These are phyloP conservation scores for Takifugu ocellatus DNA, from an alignment of 2,797 vertebrate species.

Conservation along the genomic window DNA sequence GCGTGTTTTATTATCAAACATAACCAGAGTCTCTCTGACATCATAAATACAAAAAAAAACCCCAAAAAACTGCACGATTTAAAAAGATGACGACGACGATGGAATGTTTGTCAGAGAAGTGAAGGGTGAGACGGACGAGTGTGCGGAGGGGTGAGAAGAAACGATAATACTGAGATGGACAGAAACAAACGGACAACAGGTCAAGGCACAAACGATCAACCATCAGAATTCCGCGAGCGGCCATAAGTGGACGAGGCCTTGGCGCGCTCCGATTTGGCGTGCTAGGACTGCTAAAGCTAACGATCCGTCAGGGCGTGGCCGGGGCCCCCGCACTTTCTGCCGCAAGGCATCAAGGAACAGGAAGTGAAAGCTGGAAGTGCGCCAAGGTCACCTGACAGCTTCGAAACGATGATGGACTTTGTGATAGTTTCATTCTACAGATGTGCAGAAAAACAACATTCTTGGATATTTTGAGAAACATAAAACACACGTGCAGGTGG, in stretches of 20 bases:
- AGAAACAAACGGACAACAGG: not conserved
- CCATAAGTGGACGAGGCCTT: too few relatives aligned
- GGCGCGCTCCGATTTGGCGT: too few relatives aligned
- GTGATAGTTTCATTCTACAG: not conserved
- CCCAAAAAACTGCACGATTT: too few relatives aligned
- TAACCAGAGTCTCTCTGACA: not conserved
- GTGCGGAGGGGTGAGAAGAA: slow-evolving; percentile 1
- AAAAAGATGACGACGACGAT: not conserved
- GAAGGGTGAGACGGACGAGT: slow-evolving; percentile 4
- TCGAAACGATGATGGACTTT: not conserved
- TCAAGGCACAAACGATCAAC: slow-evolving; percentile 14
- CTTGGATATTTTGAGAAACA: not conserved
- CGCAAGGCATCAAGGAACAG: not conserved
- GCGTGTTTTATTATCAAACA: not conserved
- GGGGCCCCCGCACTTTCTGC: slow-evolving; percentile 2
- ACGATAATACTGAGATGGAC: not conserved
- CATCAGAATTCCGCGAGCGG: too few relatives aligned
- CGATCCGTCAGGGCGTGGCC: too few relatives aligned
- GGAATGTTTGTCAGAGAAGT: not conserved
- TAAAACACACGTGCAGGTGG: not conserved
- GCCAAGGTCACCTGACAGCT: not conserved
- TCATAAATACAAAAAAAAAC: not conserved
- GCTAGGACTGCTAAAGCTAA: too few relatives aligned
- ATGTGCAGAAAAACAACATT: not conserved
- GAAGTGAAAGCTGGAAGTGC: slow-evolving; percentile 1